These are phyloP conservation scores for Habrosyne pyritoides DNA, from an alignment of 2,888 invertebrate species.

Conservation along the genomic window DNA sequence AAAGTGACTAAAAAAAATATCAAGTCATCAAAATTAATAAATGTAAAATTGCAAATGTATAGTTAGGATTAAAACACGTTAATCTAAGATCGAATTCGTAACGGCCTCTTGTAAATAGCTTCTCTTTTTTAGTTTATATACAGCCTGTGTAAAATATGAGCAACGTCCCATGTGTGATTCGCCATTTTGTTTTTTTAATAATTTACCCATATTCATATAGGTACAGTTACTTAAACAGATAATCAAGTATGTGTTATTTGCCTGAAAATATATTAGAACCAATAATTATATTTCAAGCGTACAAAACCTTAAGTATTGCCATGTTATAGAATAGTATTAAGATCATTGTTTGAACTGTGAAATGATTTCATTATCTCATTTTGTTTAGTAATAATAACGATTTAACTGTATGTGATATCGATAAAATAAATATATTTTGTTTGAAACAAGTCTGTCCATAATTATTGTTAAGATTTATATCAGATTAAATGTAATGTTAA, in stretches of 20 bases:
- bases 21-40: slow-evolving; percentile 34
- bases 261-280: neutral
- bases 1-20: neutral
- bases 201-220: neutral
- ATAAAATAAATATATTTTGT: slow-evolving; percentile 55
- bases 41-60: slow-evolving; percentile 75
- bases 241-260: neutral
- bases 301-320: neutral
- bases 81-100: slow-evolving; percentile 48
- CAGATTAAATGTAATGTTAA: slow-evolving; percentile 33
- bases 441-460: slow-evolving; percentile 72
- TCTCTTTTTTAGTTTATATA: slow-evolving; percentile 52
- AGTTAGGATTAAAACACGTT: slow-evolving; percentile 57
- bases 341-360: neutral
- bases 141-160: slow-evolving; percentile 38
- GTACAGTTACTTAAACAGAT: slow-evolving; percentile 4
- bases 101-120: slow-evolving; percentile 78
- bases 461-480: slow-evolving; percentile 37
- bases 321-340: slow-evolving; percentile 1
- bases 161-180: slow-evolving; percentile 36
- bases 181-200: slow-evolving; percentile 36
- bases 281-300: neutral
- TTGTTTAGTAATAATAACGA: slow-evolving; percentile 44
- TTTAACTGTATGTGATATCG: slow-evolving; percentile 64
- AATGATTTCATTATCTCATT: slow-evolving; percentile 11